Evolutionary conservation across 2,113 vertebrate species (phyloP), one percentile per base, ranked within the genome.

Genomic region (Megalops atlanticus): DNA sequence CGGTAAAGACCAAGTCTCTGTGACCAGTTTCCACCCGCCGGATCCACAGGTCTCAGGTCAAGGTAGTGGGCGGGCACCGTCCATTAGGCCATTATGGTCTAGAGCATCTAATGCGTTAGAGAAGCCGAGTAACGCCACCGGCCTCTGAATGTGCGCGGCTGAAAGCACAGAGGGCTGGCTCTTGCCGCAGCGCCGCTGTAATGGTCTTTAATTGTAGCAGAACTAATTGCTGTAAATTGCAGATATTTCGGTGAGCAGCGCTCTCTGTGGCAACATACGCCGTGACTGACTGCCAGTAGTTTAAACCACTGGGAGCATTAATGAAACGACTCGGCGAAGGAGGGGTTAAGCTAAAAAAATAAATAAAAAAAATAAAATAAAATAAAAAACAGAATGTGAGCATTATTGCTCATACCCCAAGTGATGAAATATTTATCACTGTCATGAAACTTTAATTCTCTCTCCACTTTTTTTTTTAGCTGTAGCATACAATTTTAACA

Each of bases 381-480:
- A 71, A 40, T 38, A 31, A 3, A 33, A 69, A 70, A n/a, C 40
- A 41, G 73, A 41, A 75, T 41, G 24, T 75, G 21, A 27, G 41
- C 73, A 75, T 40, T 81, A 69, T 74, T 77, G 58, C 80, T 33
- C 43, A 79, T 35, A 79, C 54, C 54, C 89, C 90, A 87, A 89
- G 87, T 78, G 90, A 95, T 95, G 86, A 86, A 94, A 94, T 94
- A 95, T 95, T 94, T 92, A 94, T 92, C 90, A 90, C n/a, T 33
- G 85, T 90, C 92, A 95, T 94, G 89, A 92, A 94, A 94, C 85
- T 94, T 94, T 94, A 94, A 95, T 94, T 79, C 27, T 45, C 64
- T 54, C 77, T 43, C 68, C 14, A 14, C 43, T 79, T 27, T 71
- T 71, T 78, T 92, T 92, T 86, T 86, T 92, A 86, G 84, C 89